Evolutionary conservation across 2,113 vertebrate genomes (phyloP).

Genomic region (Oxygymnocypris stewartii): DNA sequence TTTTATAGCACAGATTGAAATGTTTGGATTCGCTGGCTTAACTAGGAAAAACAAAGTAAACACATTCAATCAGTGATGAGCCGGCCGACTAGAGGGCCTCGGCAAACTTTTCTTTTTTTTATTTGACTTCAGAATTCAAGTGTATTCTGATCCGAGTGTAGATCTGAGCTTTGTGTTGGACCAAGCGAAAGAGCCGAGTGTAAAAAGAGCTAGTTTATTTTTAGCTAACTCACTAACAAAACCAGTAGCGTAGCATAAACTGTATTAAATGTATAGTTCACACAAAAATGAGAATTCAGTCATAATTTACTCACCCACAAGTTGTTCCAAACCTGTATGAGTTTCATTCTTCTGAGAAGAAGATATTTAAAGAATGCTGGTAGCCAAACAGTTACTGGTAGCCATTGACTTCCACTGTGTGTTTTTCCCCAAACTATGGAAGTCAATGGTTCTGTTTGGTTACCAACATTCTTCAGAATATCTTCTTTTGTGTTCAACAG

Average conservation of each 20-base stretch:
- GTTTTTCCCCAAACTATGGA: too few species aligned
- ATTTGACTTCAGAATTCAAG: background rate
- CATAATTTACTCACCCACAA: too few species aligned
- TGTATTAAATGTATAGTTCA: too few species aligned
- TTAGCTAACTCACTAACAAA: too few species aligned
- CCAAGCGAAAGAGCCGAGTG: background rate
- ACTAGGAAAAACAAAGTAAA: conserved; percentile 29
- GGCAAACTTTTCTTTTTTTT: background rate
- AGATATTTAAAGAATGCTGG: background rate
- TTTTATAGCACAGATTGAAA: background rate
- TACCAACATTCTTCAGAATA: background rate
- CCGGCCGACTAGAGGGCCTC: background rate
- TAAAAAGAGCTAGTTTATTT: background rate
- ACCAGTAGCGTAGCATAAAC: too few species aligned
- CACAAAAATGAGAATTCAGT: too few species aligned
- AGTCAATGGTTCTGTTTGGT: background rate
- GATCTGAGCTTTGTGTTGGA: background rate
- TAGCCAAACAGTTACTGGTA: background rate
- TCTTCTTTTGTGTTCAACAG: too few species aligned
- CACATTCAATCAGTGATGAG: background rate
- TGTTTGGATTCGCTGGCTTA: conserved; percentile 68
- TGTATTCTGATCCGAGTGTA: background rate
- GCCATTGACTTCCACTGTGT: background rate
- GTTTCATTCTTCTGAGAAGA: background rate
- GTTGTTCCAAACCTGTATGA: too few species aligned